Conservation (phyloP, 2,113 vertebrate species). For the Argyrosomus japonicus region DNA sequence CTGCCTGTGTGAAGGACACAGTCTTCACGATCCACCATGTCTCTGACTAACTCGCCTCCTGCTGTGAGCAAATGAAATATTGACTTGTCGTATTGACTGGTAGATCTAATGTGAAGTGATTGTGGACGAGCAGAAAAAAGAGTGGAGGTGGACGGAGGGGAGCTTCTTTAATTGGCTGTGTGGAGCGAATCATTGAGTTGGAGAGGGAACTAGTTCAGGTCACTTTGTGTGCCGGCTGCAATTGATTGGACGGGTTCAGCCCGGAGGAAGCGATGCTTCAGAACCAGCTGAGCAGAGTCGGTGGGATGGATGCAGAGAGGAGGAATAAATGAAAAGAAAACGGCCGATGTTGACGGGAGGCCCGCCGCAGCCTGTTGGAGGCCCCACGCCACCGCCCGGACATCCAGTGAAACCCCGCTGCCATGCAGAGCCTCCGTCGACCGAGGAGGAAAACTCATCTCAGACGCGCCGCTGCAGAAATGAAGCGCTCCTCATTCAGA, state of each 20-base stretch:
- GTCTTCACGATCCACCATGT: slow-evolving; percentile 17
- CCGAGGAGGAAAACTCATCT: slow-evolving; percentile 26
- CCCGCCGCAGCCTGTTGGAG: background rate
- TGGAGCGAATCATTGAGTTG: slow-evolving; percentile 43
- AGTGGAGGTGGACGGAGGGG: background rate
- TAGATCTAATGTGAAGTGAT: slow-evolving; percentile 89
- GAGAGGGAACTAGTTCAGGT: slow-evolving; percentile 6
- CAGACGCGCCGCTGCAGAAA: slow-evolving; percentile 39
- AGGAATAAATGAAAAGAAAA: slow-evolving; percentile 33
- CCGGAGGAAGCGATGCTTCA: background rate
- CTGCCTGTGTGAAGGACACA: slow-evolving; percentile 12
- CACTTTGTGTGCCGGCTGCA: background rate
- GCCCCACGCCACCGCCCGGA: slow-evolving; percentile 4
- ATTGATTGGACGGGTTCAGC: background rate
- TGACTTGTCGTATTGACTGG: slow-evolving; percentile 86
- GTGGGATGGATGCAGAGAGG: slow-evolving; percentile 26
- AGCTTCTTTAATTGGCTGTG: slow-evolving; percentile 74
- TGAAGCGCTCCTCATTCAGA: slow-evolving; percentile 54
- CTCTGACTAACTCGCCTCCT: slow-evolving; percentile 81
- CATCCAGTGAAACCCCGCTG: background rate
- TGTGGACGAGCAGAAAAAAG: too few relatives aligned
- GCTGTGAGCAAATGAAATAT: slow-evolving; percentile 90
- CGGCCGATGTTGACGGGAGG: background rate
- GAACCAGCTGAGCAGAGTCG: slow-evolving; percentile 35
- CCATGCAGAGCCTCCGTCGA: background rate